Conservation (phyloP, 2,797 vertebrate species). For the Chelon labrosus region DNA sequence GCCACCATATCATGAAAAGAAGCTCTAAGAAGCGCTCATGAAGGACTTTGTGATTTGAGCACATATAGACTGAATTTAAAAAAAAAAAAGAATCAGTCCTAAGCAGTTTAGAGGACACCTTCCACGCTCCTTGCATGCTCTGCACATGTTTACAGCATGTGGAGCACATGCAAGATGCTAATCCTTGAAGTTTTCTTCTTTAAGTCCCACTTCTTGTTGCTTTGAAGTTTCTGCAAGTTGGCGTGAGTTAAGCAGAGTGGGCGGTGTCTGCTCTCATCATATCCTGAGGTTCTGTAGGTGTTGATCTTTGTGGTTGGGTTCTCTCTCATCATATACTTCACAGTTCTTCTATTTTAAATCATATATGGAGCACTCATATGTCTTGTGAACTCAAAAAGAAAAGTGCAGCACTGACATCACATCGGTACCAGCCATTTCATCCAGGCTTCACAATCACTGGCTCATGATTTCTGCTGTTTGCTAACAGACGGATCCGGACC, state of each 20-base stretch:
- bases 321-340: neutral
- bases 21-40: slow-evolving; percentile 19
- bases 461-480: neutral
- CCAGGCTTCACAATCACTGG: neutral
- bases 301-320: neutral
- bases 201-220: neutral
- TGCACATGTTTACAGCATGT: slow-evolving; percentile 3
- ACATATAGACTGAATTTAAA: neutral
- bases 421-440: neutral
- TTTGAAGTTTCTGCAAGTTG: slow-evolving; percentile 12
- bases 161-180: neutral
- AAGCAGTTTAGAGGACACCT: slow-evolving; percentile 19
- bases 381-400: neutral
- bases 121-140: neutral
- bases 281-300: slow-evolving; percentile 1
- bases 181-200: slow-evolving; percentile 15
- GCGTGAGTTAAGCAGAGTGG: neutral
- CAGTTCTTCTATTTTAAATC: neutral
- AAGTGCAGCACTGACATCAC: neutral
- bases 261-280: neutral
- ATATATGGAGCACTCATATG: no score
- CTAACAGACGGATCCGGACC: no score
- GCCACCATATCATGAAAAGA: slow-evolving; percentile 18
- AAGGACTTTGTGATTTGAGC: neutral
- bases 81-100: no score